A percentile compares a stretch with the other conserved stretches of the same genome.
Conservation (phyloP, 2,113 vertebrate species). For the Phrynosoma platyrhinos region DNA sequence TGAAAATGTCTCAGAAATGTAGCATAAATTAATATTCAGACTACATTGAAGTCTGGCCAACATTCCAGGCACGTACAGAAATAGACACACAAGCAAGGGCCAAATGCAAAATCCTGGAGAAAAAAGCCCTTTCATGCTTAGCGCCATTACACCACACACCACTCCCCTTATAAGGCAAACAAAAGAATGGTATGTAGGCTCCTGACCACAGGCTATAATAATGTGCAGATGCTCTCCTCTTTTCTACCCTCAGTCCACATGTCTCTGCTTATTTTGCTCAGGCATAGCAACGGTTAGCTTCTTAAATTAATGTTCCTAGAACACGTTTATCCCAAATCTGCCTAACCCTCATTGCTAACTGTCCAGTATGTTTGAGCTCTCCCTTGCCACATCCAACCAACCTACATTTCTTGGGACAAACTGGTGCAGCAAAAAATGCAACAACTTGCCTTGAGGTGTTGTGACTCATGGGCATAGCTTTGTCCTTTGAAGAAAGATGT, state of each 20-base stretch:
- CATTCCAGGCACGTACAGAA: slow-evolving; percentile 3
- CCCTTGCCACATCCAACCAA: not conserved
- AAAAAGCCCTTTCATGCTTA: slow-evolving; percentile 27
- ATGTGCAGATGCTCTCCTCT: slow-evolving; percentile 43
- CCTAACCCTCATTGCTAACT: not conserved
- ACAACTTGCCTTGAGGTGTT: not conserved
- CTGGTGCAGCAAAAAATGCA: not conserved
- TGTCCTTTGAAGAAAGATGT: slow-evolving; percentile 16
- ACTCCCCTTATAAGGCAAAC: slow-evolving; percentile 43
- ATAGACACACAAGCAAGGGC: not conserved
- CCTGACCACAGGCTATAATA: slow-evolving; percentile 39
- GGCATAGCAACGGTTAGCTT: not conserved
- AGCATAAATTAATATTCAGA: slow-evolving; percentile 24
- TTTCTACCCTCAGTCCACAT: slow-evolving; percentile 24
- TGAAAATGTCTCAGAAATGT: slow-evolving; percentile 24
- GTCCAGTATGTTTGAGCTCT: not conserved
- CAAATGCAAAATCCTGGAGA: slow-evolving; percentile 10
- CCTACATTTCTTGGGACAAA: not conserved
- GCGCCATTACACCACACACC: slow-evolving; percentile 11
- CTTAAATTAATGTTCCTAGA: not conserved
- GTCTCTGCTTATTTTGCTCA: slow-evolving; percentile 21
- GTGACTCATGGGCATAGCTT: not conserved
- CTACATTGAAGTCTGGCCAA: slow-evolving; percentile 4
- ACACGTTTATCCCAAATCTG: not conserved
- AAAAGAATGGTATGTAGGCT: slow-evolving; percentile 41